phyloP scores from a whole-genome alignment of 92 coral and sea anemone genomes.

The Zoanthus sansibaricus region DNA sequence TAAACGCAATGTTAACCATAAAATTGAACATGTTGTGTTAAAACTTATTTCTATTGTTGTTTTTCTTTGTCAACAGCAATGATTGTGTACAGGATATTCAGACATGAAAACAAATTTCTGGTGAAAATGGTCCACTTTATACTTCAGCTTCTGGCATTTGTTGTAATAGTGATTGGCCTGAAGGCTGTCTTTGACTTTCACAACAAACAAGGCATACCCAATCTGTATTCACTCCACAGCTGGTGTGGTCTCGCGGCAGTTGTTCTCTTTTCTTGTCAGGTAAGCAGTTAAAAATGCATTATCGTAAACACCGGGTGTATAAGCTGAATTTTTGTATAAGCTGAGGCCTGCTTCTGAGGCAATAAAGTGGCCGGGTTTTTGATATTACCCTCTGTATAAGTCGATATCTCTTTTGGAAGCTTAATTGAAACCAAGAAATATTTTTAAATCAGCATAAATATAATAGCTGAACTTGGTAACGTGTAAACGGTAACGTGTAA shows the following conservation, averaged over 20 bases:
- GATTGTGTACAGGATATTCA: conserved; percentile 93
- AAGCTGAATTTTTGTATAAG: no score
- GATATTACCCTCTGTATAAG: no score
- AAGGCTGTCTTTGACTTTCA: conserved; percentile 96
- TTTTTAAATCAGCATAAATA: no score
- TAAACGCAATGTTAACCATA: no score
- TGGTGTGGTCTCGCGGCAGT: conserved; percentile 84
- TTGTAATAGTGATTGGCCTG: conserved; percentile 77
- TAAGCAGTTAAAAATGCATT: conserved; percentile 12
- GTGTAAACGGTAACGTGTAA: no score
- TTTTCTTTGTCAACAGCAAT: conserved; percentile 70
- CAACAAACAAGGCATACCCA: conserved; percentile 67
- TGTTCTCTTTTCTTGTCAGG: conserved; percentile 86
- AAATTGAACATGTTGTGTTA: no score
- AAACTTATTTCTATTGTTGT: not conserved
- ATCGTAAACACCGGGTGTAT: not conserved
- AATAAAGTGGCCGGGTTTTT: no score
- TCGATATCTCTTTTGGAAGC: no score
- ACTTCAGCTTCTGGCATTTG: conserved; percentile 84
- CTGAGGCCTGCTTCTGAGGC: no score
- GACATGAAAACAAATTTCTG: conserved; percentile 78
- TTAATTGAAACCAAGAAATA: no score
- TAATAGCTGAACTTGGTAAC: no score
- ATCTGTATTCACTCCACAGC: conserved; percentile 90
- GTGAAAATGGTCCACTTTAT: conserved; percentile 90